Percentiles rank a stretch among this genome's conserved stretches.
Conservation (phyloP, 2,888 invertebrate species). For the Epirrita christyi region DNA sequence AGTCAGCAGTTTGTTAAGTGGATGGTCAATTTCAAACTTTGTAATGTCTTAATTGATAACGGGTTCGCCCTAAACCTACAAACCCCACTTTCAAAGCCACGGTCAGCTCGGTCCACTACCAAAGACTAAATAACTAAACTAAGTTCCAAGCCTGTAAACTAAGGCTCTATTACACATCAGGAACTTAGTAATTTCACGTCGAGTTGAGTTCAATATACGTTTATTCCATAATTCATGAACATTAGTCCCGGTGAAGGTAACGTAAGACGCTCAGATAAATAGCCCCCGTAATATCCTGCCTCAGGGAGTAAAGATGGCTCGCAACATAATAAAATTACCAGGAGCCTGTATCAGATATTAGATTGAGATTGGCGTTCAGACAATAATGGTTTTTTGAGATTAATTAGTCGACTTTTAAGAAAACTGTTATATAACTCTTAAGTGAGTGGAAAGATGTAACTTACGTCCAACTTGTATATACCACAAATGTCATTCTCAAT, state of each 20-base stretch:
- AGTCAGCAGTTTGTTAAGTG: too few relatives aligned
- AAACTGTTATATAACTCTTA: not conserved
- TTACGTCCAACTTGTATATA: too few relatives aligned
- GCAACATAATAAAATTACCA: conserved; percentile 35
- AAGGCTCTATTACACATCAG: conserved; percentile 18
- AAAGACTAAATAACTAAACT: not conserved
- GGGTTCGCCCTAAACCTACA: too few relatives aligned
- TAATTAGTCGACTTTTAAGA: not conserved
- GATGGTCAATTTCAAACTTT: not conserved
- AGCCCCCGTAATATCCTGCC: conserved; percentile 35
- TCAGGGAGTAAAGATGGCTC: conserved; percentile 31
- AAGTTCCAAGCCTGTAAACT: not conserved
- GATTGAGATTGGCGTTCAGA: conserved; percentile 32
- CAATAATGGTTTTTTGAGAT: conserved; percentile 12
- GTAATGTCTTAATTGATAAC: too few relatives aligned
- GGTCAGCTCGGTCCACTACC: not conserved
- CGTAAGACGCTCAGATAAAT: conserved; percentile 41
- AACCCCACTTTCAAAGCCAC: not conserved
- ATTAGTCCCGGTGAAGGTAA: conserved; percentile 50
- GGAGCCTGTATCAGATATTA: conserved; percentile 31
- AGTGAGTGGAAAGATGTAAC: too few relatives aligned
- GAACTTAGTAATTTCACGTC: conserved; percentile 40
- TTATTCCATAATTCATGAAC: conserved; percentile 65
- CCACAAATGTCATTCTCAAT: too few relatives aligned
- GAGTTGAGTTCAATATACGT: conserved; percentile 44